Evolutionary conservation across 1,140 invertebrate genomes (phyloP), one percentile per base, ranked within the genome.

Genomic region (Heterodera schachtii): DNA sequence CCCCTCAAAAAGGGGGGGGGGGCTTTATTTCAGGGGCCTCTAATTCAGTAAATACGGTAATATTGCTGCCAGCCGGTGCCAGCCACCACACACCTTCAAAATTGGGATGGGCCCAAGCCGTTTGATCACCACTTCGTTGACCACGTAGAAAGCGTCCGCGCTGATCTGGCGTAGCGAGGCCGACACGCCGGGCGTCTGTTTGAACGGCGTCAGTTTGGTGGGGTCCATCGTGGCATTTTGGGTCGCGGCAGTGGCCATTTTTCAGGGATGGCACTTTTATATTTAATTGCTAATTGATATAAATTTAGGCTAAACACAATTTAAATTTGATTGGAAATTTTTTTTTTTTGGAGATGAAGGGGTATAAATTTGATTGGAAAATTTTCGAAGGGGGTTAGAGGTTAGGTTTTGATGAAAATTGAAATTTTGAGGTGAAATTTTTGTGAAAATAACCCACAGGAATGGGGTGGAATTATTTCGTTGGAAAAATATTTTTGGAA

Each of bases 91-190:
- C n/a, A 78, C 83, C 85, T 86, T 86, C 6, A 86, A 43, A 71
- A 86, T 86, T 11, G 87, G 87, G n/a, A 88, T 81, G 66, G 87
- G 87, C 11, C 88, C 88, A 11, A 88, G 85, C 43, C 88, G 81
- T 67, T 84, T 85, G 21, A 80, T 82, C 70, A 88, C 88, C 67
- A 88, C 87, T 83, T 88, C 87, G 73, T 89, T 88, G 70, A 88
- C 81, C 13, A 88, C 87, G 78, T 89, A 89, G 77, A 88, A 88
- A 13, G 87, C 86, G 83, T 87, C 86, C 46, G 86, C 86, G 73
- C 82, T 85, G 74, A 87, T 87, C 74, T 87, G 86, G 60, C 86
- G 84, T 21, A 87, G 78, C 16, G 81, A 84, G 19, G 86, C 83
- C 31, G 52, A 74, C 44, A 78, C 86, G 13, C 77, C 85, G 49